Evolutionary conservation across 2,888 invertebrate species (phyloP), one percentile per base, ranked within the genome.

Genomic region (Acleris emargana): DNA sequence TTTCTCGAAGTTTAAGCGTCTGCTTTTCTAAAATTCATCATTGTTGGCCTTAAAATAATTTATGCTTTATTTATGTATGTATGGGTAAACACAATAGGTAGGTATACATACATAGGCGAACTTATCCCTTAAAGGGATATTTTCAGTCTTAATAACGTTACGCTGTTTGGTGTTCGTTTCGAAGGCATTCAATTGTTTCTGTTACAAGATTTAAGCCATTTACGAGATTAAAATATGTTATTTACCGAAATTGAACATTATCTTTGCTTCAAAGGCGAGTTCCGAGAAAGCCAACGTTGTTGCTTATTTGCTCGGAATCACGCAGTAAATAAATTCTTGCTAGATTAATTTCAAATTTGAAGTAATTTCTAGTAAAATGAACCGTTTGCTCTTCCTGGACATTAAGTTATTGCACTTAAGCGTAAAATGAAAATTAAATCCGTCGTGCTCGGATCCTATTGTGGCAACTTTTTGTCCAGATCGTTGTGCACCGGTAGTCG

Each of bases 221-320:
- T 72, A 70, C 72, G 70, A 68, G 70, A 69, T 70, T 62, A 64
- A 72, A 74, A 78, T 75, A 76, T 78, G 75, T 76, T 77, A 77
- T 75, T 76, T 77, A 73, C 71, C 70, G 71, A 73, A 74, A 77
- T 80, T 75, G 76, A 75, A 74, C 71, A 69, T 73, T 73, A 58
- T 58, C 52, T 64, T 60, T 42, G 32, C 9, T 32, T 32, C 32
- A 53, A 28, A 49, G 25, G 47, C 59, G 18, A 63, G 58, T 22
- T 42, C 58, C 42, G 6, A 7, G 25, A 38, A 53, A 42, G 53
- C 13, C 53, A 52, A 17, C 52, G 49, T 59, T 49, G 52, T 58
- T 59, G 42, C 28, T 54, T 42, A 25, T 43, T 43, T 58, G 49
- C 49, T 59, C 45, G 16, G 38, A 22, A 18, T 53, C 28, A 18